Evolutionary conservation across 2,797 vertebrate species (phyloP).

Genomic region (Apogon hyalosoma): DNA sequence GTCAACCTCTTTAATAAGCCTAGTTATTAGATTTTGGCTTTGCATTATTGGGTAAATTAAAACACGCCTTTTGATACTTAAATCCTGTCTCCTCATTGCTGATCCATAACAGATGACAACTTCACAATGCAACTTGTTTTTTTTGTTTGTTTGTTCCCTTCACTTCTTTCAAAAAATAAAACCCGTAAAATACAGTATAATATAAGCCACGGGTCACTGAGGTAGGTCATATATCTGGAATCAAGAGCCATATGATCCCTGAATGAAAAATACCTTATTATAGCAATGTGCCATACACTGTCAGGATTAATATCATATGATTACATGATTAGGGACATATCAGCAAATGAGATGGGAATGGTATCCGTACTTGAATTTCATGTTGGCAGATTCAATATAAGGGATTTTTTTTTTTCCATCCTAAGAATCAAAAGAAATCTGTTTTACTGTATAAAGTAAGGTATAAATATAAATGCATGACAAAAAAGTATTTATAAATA

Average conservation of each 20-base stretch:
- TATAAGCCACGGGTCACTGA: neutral
- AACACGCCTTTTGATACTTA: too few relatives aligned
- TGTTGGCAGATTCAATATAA: constrained; percentile 11
- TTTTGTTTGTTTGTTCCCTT: neutral
- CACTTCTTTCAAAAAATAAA: constrained; percentile 2
- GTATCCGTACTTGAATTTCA: constrained; percentile 15
- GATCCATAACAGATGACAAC: too few relatives aligned
- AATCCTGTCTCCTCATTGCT: too few relatives aligned
- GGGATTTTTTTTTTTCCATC: neutral
- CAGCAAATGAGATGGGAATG: constrained; percentile 17
- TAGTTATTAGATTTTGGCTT: too few relatives aligned
- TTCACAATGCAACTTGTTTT: neutral
- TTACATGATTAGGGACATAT: constrained; percentile 29
- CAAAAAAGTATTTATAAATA: neutral
- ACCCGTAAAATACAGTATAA: neutral
- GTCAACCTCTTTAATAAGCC: too few relatives aligned
- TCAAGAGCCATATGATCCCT: neutral
- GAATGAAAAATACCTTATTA: constrained; percentile 31
- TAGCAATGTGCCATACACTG: constrained; percentile 14
- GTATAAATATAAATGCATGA: neutral
- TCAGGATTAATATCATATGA: constrained; percentile 32
- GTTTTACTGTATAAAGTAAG: neutral
- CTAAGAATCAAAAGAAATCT: constrained; percentile 21
- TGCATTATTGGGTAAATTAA: too few relatives aligned
- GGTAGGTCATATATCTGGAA: constrained; percentile 16